These are phyloP conservation scores for Lithodes maja DNA, from an alignment of 2,888 invertebrate genomes.

Conservation along the genomic window DNA sequence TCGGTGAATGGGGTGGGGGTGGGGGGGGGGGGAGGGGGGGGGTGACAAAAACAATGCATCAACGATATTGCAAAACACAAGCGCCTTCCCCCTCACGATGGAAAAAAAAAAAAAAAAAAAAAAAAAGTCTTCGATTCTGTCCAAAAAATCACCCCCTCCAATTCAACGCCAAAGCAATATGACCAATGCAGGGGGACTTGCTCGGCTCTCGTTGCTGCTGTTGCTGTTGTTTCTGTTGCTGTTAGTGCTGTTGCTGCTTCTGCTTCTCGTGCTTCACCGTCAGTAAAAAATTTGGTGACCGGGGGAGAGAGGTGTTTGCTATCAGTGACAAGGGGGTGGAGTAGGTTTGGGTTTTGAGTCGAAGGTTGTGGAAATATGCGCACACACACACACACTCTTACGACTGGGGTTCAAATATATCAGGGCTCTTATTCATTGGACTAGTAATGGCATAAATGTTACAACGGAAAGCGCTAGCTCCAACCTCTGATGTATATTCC, in stretches of 20 bases:
- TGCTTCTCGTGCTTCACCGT: slow-evolving; percentile 13
- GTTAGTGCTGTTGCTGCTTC: background rate
- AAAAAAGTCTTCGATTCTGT: slow-evolving; percentile 43
- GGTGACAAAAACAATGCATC: slow-evolving; percentile 45
- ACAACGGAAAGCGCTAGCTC: no score
- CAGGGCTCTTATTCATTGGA: no score
- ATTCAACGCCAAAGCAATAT: slow-evolving; percentile 48
- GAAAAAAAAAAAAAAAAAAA: slow-evolving; percentile 13
- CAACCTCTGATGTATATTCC: no score
- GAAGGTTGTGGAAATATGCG: background rate
- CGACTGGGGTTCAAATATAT: no score
- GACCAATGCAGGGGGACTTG: slow-evolving; percentile 45
- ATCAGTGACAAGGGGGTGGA: slow-evolving; percentile 6
- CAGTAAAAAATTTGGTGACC: background rate
- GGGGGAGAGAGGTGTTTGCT: slow-evolving; percentile 5
- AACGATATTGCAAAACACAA: slow-evolving; percentile 49
- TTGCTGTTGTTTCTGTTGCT: background rate
- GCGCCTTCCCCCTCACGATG: slow-evolving; percentile 37
- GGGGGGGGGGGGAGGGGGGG: background rate
- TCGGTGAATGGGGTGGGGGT: background rate
- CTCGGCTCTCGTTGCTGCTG: slow-evolving; percentile 16
- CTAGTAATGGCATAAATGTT: no score
- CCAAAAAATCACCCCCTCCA: slow-evolving; percentile 49
- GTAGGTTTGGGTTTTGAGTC: background rate
- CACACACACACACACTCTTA: no score